Evolutionary conservation across 2,888 invertebrate genomes (phyloP).

Genomic region (Eucera pruinosa): DNA sequence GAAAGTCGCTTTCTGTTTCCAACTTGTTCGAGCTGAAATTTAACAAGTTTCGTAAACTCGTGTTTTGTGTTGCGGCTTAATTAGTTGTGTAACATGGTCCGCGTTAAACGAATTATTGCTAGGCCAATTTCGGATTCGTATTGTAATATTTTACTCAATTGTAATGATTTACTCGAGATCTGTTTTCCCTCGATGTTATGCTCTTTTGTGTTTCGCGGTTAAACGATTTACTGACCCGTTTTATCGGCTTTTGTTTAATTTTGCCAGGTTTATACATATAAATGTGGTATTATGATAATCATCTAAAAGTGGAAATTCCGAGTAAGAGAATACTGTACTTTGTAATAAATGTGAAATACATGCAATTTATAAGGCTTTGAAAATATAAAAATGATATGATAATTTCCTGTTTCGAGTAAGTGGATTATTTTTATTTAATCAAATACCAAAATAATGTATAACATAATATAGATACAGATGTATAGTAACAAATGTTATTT

Average conservation of each 20-base stretch:
- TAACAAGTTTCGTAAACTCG: constrained; percentile 25
- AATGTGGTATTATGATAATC: too few species aligned
- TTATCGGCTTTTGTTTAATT: neutral
- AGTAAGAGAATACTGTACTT: too few species aligned
- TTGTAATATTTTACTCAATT: neutral
- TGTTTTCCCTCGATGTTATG: neutral
- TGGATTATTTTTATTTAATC: too few species aligned
- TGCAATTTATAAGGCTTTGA: too few species aligned
- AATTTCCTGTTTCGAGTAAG: too few species aligned
- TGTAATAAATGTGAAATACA: too few species aligned
- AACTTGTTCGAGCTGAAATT: constrained; percentile 30
- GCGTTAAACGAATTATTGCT: constrained; percentile 5
- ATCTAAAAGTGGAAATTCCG: too few species aligned
- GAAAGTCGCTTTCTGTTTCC: constrained; percentile 22
- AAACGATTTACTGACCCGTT: neutral
- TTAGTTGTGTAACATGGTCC: constrained; percentile 1
- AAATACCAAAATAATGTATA: too few species aligned
- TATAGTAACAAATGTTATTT: too few species aligned
- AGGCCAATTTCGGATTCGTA: neutral
- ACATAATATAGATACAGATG: too few species aligned
- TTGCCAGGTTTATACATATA: neutral
- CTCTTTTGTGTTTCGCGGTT: neutral
- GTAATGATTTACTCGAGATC: neutral
- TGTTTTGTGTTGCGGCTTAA: constrained; percentile 28
- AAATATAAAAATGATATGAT: too few species aligned